Evolutionary conservation across 2,797 vertebrate genomes (phyloP).

Genomic region (Tapera naevia): DNA sequence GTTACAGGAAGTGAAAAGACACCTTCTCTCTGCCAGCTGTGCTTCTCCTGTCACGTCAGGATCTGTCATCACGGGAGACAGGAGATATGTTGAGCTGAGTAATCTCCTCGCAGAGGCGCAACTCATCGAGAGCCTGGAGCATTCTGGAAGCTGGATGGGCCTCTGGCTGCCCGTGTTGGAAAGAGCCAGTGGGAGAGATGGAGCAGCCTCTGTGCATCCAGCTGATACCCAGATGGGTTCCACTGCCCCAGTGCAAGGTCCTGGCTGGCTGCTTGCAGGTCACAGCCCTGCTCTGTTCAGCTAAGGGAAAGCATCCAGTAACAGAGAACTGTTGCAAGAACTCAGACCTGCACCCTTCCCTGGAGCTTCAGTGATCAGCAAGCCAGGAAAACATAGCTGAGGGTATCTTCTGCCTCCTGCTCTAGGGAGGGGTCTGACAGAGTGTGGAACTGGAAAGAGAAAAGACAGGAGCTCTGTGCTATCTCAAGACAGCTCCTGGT

Average conservation of each 20-base stretch:
- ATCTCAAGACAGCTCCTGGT: neutral
- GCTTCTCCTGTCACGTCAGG: neutral
- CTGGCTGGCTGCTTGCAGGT: neutral
- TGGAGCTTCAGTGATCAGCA: fast-evolving
- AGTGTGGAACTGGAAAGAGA: neutral
- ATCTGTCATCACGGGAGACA: neutral
- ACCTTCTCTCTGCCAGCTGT: neutral
- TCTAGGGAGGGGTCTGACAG: neutral
- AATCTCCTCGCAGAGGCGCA: neutral
- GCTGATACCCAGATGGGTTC: neutral
- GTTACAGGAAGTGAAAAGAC: neutral
- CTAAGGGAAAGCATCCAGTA: neutral
- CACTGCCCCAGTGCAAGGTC: fast-evolving
- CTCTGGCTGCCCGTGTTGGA: neutral
- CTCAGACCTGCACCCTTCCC: neutral
- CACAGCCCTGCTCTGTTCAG: neutral
- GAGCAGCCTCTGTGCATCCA: neutral
- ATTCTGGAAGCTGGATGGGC: neutral
- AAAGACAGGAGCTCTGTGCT: neutral
- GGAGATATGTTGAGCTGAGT: neutral
- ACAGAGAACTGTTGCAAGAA: neutral
- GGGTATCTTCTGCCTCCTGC: neutral
- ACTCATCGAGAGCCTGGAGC: neutral
- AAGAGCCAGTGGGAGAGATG: neutral
- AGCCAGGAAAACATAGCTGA: neutral